Conservation (phyloP, 2,888 invertebrate genomes). For the Conops quadrifasciatus region DNA sequence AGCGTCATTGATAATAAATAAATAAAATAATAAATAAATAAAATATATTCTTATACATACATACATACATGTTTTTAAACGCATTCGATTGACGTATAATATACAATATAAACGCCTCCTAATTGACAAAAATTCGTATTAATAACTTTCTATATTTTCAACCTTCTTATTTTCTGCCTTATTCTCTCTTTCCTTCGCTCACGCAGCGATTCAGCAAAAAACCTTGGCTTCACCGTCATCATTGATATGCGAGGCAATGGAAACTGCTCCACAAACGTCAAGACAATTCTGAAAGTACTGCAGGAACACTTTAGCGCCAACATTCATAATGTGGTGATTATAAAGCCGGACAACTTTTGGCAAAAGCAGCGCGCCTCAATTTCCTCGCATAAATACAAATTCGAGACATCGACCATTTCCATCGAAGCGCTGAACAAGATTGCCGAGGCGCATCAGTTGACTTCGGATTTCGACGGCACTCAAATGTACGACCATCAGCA, state of each 20-base stretch:
- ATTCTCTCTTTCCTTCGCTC: constrained; percentile 1
- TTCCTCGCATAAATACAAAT: constrained; percentile 98
- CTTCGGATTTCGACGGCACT: constrained; percentile 92
- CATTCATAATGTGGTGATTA: constrained; percentile 94
- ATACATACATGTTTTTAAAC: too few species aligned
- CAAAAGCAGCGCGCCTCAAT: constrained; percentile 98
- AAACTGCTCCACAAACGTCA: constrained; percentile 88
- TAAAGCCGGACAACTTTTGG: constrained; percentile 99
- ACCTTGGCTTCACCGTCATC: constrained; percentile 92
- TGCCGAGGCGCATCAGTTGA: constrained; percentile 92
- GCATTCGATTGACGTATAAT: too few species aligned
- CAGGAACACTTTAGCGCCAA: constrained; percentile 95
- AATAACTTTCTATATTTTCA: too few species aligned
- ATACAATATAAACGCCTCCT: too few species aligned
- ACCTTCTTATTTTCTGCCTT: neutral
- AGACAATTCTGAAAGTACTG: constrained; percentile 95
- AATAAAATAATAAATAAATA: too few species aligned
- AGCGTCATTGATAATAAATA: constrained; percentile 13
- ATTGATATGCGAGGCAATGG: constrained; percentile 95
- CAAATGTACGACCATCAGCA: constrained; percentile 95
- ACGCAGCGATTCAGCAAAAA: constrained; percentile 64
- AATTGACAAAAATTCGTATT: too few species aligned
- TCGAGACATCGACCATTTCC: constrained; percentile 98
- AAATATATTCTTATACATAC: too few species aligned
- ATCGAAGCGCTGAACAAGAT: constrained; percentile 93